A percentile compares a stretch with the other conserved stretches of the same genome.
phyloP scores from a whole-genome alignment of 1,140 invertebrate species.

The Anoplolepis gracilipes region DNA sequence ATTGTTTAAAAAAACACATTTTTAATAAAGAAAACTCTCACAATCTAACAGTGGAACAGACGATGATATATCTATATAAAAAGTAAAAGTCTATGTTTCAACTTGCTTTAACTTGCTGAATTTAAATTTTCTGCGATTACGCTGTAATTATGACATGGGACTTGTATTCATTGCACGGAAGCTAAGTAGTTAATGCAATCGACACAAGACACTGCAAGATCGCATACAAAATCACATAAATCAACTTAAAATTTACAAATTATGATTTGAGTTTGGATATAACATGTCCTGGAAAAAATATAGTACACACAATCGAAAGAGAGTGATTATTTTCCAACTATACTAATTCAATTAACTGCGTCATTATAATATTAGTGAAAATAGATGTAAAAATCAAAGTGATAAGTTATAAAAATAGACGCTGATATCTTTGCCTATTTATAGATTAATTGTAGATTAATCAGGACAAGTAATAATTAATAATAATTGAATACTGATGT shows the following conservation, averaged over 20 bases:
- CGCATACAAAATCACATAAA: conserved; percentile 33
- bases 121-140: conserved; percentile 15
- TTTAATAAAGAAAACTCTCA: background rate
- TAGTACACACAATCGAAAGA: conserved; percentile 25
- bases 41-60: background rate
- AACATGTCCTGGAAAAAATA: background rate
- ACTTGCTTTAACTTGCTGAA: background rate
- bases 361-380: background rate
- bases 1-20: background rate
- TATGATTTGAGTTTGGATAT: background rate
- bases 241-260: conserved; percentile 26
- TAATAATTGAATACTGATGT: background rate
- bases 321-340: background rate
- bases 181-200: conserved; percentile 46
- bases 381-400: background rate
- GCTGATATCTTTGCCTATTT: background rate
- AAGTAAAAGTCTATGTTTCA: background rate
- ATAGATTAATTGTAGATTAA: background rate
- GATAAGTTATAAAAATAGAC: background rate
- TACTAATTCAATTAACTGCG: background rate
- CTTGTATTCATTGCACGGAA: conserved; percentile 11
- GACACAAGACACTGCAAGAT: conserved; percentile 39
- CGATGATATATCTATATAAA: background rate
- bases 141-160: conserved; percentile 10
- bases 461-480: background rate